Base-by-base conservation (phyloP, 2,888 invertebrate genomes). In the Rambutsinella grinnellia region DNA sequence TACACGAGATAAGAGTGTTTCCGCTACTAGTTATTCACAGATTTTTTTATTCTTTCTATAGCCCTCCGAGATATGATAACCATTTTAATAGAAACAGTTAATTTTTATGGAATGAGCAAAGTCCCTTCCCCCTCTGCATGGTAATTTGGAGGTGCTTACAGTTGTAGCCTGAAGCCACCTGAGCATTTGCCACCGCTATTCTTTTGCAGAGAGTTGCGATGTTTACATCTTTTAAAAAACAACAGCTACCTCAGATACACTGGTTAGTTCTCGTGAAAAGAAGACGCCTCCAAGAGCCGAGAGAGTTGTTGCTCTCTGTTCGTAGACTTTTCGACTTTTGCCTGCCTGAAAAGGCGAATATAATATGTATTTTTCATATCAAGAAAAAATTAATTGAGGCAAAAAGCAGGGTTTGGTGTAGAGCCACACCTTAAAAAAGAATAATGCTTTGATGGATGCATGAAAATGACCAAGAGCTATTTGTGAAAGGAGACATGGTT, bases 381-480 rank as follows among this genome's bases (percentile, higher is more conserved):
- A 68, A 75, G n/a, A n/a, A 67, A 75, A 63, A 61, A 75, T 75
- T 75, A 75, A 75, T 75, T 75, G 75, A 75, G 75, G 57, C 68
- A 68, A 75, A 63, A 75, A 44, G 17, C 49, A 62, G 67, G 56
- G 57, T 60, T 62, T n/a, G n/a, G n/a, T n/a, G n/a, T n/a, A n/a
- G n/a, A n/a, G 68, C 68, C 75, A 75, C 75, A 75, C 75, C 75
- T 75, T 75, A 58, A 75, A 75, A 67, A 68, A 57, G 47, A 53
- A 13, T 36, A 13, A 5, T 72, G 58, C 27, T 56, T 67, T 67
- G 61, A 67, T 61, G 67, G 61, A 36, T 36, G 36, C 36, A n/a
- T 36, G 6, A 74, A 74, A 67, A 67, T 67, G 61, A 56, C 74
- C 67, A 56, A 67, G 61, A 74, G 74, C 74, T 56, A 67, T 66